Percentiles rank a stretch among this genome's conserved stretches.
These are phyloP conservation scores for Lysandra bellargus DNA, from an alignment of 2,888 invertebrate species.

Conservation along the genomic window DNA sequence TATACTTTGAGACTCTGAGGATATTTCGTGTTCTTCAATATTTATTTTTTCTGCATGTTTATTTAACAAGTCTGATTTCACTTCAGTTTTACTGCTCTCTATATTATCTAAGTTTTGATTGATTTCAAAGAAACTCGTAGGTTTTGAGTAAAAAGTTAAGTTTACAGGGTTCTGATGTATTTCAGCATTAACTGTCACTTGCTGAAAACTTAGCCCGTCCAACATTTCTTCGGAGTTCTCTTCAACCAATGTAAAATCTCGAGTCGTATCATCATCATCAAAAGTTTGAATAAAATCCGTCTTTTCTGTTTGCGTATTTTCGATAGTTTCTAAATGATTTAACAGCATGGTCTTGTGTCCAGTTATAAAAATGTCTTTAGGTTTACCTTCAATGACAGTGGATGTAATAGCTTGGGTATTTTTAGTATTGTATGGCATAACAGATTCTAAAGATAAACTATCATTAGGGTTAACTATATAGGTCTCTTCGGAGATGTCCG, in stretches of 20 bases:
- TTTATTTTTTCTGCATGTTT: conserved; percentile 1
- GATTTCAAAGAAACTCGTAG: conserved; percentile 1
- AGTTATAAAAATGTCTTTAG: conserved; percentile 1
- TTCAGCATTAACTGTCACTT: conserved; percentile 1
- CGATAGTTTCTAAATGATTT: neutral
- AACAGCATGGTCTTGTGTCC: neutral
- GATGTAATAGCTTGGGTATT: neutral
- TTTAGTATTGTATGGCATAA: neutral
- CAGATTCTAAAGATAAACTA: conserved; percentile 1
- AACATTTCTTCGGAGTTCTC: neutral
- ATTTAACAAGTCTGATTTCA: conserved; percentile 1
- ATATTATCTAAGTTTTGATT: neutral
- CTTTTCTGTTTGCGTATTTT: neutral
- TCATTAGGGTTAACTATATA: neutral
- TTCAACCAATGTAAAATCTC: conserved; percentile 1
- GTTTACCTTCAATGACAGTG: neutral
- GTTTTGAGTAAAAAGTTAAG: conserved; percentile 1
- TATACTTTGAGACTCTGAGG: neutral
- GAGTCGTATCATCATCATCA: neutral
- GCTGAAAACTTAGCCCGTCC: conserved; percentile 1
- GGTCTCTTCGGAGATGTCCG: conserved; percentile 1
- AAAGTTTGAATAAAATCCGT: conserved; percentile 1
- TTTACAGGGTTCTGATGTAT: conserved; percentile 1
- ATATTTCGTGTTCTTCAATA: neutral
- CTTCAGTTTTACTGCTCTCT: conserved; percentile 1